phyloP scores from a whole-genome alignment of 1,140 invertebrate species.

The Heliothis subflexa region DNA sequence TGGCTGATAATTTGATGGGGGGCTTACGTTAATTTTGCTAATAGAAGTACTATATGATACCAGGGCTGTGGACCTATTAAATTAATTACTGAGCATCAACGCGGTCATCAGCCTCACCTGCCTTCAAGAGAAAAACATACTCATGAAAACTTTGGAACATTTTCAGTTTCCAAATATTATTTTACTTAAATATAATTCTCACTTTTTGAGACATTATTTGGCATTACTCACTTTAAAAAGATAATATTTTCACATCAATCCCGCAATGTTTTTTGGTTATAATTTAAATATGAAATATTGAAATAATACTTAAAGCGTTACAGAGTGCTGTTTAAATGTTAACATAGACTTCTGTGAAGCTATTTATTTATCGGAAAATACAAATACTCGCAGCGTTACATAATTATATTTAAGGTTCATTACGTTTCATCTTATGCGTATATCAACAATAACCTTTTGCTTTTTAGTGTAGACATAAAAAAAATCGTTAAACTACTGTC shows the following conservation, averaged over 20 bases:
- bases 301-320: not conserved
- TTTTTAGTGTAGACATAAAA: too few relatives aligned
- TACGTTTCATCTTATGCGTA: too few relatives aligned
- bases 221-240: constrained; percentile 2
- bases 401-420: too few relatives aligned
- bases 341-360: not conserved
- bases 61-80: constrained; percentile 15
- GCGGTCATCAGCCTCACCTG: not conserved
- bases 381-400: too few relatives aligned
- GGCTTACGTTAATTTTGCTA: constrained; percentile 34
- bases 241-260: constrained; percentile 2
- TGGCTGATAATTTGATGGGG: constrained; percentile 22
- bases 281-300: not conserved
- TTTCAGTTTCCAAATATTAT: constrained; percentile 1
- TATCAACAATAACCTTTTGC: too few relatives aligned
- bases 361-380: too few relatives aligned
- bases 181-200: not conserved
- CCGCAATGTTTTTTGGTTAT: not conserved
- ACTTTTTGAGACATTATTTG: not conserved
- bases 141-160: not conserved
- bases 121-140: not conserved
- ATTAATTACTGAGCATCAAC: constrained; percentile 19
- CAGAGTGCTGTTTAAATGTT: not conserved
- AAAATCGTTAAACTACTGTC: too few relatives aligned
- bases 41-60: constrained; percentile 34